Evolutionary conservation across 2,888 invertebrate species (phyloP).

Genomic region (Sussaba pulchella): DNA sequence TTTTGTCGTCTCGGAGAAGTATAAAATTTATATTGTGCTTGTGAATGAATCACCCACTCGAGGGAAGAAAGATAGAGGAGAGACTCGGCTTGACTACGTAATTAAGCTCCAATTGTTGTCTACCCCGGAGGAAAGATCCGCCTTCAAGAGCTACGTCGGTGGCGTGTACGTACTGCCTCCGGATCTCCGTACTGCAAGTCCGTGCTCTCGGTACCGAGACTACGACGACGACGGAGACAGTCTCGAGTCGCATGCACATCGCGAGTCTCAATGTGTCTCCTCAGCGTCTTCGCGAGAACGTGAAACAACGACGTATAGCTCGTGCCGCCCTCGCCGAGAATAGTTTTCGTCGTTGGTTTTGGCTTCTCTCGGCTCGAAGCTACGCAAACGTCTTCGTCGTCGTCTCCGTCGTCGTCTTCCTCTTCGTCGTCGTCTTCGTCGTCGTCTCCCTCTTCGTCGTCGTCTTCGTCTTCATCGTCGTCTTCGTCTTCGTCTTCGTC

Average conservation of each 20-base stretch:
- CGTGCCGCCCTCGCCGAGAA: constrained; percentile 53
- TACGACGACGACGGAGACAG: not conserved
- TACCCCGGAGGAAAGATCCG: constrained; percentile 59
- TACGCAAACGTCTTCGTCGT: constrained; percentile 17
- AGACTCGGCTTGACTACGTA: constrained; percentile 68
- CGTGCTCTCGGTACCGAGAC: too few species aligned
- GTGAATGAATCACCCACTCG: constrained; percentile 59
- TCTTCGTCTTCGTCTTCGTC: too few species aligned
- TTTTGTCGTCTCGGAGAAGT: constrained; percentile 8
- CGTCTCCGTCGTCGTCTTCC: constrained; percentile 33
- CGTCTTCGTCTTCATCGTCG: too few species aligned
- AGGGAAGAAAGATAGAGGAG: constrained; percentile 35
- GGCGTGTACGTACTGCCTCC: not conserved
- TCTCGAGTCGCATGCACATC: constrained; percentile 16
- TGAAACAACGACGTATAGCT: constrained; percentile 40
- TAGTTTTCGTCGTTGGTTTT: constrained; percentile 58
- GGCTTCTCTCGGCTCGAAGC: constrained; percentile 25
- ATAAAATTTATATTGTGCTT: constrained; percentile 54
- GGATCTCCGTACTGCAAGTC: too few species aligned
- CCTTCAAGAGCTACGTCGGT: constrained; percentile 45
- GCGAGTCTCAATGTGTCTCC: constrained; percentile 47
- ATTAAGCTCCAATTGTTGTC: constrained; percentile 79
- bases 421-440: too few species aligned
- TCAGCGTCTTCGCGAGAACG: constrained; percentile 44
- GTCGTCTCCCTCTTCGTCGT: too few species aligned